Percentiles rank a stretch among this genome's conserved stretches.
These are phyloP conservation scores for Microchirus variegatus DNA, from an alignment of 2,797 vertebrate genomes.

Conservation along the genomic window DNA sequence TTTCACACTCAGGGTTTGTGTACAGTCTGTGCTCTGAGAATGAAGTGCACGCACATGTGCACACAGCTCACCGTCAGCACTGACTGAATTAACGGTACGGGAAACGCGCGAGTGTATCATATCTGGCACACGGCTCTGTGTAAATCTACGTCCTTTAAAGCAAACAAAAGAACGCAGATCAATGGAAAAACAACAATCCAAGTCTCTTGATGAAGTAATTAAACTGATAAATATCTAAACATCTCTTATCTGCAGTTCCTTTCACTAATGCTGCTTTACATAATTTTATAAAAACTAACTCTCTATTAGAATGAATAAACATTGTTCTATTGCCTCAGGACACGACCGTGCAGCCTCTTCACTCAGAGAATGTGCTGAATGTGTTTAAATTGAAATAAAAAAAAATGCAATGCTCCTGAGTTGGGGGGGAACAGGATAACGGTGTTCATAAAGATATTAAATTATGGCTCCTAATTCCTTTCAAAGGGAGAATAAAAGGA, in stretches of 20 bases:
- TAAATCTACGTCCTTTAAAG: conserved; percentile 7
- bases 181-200: conserved; percentile 1
- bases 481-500: conserved; percentile 27
- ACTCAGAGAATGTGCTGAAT: conserved; percentile 5
- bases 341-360: conserved; percentile 8
- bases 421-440: too few relatives aligned
- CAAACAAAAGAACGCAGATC: conserved; percentile 17
- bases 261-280: conserved; percentile 18
- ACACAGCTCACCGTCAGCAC: too few relatives aligned
- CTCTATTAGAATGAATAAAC: conserved; percentile 12
- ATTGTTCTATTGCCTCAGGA: conserved; percentile 24
- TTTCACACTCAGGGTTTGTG: not conserved
- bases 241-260: conserved; percentile 37
- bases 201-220: conserved; percentile 45
- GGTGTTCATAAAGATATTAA: not conserved
- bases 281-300: conserved; percentile 13
- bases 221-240: conserved; percentile 42
- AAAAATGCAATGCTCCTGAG: conserved; percentile 10
- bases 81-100: too few relatives aligned
- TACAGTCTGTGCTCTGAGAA: not conserved
- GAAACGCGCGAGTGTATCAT: too few relatives aligned
- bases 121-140: not conserved
- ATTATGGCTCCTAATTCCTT: conserved; percentile 7
- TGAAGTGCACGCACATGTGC: too few relatives aligned
- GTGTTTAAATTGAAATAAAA: conserved; percentile 20